Conservation (phyloP, 2,888 invertebrate species). For the Nematopogon swammerdamellus region DNA sequence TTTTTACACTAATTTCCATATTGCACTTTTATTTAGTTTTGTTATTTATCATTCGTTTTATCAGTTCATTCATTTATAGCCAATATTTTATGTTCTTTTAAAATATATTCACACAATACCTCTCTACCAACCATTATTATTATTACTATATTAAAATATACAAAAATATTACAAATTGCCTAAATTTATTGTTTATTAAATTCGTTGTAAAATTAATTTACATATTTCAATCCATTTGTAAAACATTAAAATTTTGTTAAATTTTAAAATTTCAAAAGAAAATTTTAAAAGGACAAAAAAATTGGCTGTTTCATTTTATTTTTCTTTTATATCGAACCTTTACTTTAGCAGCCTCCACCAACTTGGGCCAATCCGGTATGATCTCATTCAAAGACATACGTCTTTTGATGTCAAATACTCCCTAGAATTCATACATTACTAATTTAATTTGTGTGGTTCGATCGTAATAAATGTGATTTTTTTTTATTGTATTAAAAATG, state of each 20-base stretch:
- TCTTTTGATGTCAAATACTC: slow-evolving; percentile 65
- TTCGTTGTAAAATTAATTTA: no score
- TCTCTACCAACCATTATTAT: not conserved
- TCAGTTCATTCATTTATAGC: slow-evolving; percentile 31
- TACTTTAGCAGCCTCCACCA: slow-evolving; percentile 62
- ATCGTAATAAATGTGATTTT: no score
- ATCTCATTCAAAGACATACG: slow-evolving; percentile 67
- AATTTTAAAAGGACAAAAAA: slow-evolving; percentile 26
- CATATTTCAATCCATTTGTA: no score
- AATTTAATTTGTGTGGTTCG: not conserved
- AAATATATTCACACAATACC: slow-evolving; percentile 16
- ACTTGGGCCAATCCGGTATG: slow-evolving; percentile 77
- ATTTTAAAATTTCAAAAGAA: no score
- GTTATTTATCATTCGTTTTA: slow-evolving; percentile 1
- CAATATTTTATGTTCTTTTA: slow-evolving; percentile 25
- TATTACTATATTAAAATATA: slow-evolving; percentile 1
- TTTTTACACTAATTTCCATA: not conserved
- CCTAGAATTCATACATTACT: slow-evolving; percentile 50
- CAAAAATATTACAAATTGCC: no score
- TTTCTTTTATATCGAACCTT: slow-evolving; percentile 60
- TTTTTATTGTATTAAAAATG: no score
- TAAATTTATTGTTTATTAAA: no score
- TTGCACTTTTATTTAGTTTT: slow-evolving; percentile 4
- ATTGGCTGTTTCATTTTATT: slow-evolving; percentile 25
- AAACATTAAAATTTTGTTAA: no score